phyloP scores from a whole-genome alignment of 2,888 invertebrate species.

The Dasypolia templi region DNA sequence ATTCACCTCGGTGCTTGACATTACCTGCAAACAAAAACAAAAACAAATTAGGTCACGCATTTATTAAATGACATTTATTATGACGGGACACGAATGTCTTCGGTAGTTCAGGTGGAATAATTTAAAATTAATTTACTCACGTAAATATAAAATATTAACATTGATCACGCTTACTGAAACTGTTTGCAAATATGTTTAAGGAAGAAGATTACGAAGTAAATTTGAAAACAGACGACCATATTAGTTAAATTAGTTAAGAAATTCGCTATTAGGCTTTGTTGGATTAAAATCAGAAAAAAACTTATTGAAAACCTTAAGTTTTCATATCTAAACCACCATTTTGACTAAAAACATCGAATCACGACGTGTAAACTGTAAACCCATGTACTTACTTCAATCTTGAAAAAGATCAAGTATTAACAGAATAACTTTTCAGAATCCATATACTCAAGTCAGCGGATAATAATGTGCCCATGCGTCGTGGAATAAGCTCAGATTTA shows the following conservation, averaged over 20 bases:
- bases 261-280: neutral
- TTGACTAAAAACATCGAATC: too few relatives aligned
- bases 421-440: conserved; percentile 38
- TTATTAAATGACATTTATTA: conserved; percentile 43
- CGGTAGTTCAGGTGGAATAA: conserved; percentile 23
- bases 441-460: conserved; percentile 41
- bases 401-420: conserved; percentile 26
- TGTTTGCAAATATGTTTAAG: neutral
- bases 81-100: conserved; percentile 26
- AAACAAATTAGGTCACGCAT: conserved; percentile 43
- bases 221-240: neutral
- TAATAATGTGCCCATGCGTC: conserved; percentile 57
- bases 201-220: neutral
- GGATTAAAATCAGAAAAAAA: neutral
- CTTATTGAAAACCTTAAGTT: too few relatives aligned
- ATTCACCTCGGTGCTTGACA: conserved; percentile 18
- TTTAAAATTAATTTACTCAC: conserved; percentile 23
- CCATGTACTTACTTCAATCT: neutral
- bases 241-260: neutral
- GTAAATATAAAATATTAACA: conserved; percentile 29
- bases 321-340: neutral
- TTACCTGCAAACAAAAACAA: conserved; percentile 53
- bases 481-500: conserved; percentile 62
- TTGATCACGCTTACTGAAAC: conserved; percentile 19
- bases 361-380: neutral